These are phyloP conservation scores for Iguana delicatissima DNA, from an alignment of 2,797 vertebrate genomes.

Conservation along the genomic window DNA sequence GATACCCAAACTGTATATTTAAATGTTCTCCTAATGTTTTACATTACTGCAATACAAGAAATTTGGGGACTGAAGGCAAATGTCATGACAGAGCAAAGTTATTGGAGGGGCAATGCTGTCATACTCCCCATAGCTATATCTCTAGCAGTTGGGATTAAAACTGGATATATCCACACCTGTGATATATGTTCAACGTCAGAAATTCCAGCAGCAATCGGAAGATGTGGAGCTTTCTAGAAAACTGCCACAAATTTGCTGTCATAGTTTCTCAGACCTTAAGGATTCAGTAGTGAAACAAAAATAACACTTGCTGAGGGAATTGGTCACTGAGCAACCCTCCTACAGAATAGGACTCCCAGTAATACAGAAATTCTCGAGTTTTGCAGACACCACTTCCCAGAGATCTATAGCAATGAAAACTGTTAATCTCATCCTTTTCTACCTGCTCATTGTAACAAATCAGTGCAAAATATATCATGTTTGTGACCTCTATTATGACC, in stretches of 20 bases:
- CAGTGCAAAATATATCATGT: not conserved
- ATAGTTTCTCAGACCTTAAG: not conserved
- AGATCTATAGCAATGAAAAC: conserved; percentile 9
- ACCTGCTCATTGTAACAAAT: conserved; percentile 4
- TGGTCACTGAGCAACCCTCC: not conserved
- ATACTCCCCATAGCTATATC: too few species aligned
- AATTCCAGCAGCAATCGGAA: not conserved
- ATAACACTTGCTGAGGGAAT: not conserved
- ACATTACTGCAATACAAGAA: too few species aligned
- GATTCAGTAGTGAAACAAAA: not conserved
- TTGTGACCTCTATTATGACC: conserved; percentile 12
- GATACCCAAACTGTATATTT: too few species aligned
- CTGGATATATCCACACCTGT: too few species aligned
- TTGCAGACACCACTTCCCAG: not conserved
- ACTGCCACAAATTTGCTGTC: not conserved
- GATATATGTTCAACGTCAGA: too few species aligned
- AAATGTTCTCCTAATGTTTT: too few species aligned
- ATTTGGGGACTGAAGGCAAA: too few species aligned
- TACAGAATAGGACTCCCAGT: not conserved
- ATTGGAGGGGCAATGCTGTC: too few species aligned
- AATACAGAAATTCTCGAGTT: not conserved
- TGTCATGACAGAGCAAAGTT: too few species aligned
- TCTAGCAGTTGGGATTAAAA: too few species aligned
- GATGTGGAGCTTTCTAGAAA: not conserved
- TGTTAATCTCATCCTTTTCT: not conserved